Evolutionary conservation across 2,113 vertebrate species (phyloP).

Genomic region (Spheniscus mendiculus): DNA sequence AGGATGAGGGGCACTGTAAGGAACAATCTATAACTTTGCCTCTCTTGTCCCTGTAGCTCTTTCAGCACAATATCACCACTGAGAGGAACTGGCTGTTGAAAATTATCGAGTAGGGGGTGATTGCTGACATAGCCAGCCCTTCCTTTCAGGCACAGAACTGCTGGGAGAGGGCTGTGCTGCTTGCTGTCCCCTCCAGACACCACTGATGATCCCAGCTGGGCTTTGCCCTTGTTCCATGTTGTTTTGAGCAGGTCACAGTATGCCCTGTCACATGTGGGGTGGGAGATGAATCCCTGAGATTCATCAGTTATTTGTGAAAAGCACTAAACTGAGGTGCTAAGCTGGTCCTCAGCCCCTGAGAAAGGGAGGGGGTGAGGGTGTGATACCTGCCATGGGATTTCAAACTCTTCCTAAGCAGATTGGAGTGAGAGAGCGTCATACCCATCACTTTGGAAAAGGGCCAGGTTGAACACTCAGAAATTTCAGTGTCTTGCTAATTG

Average conservation of each 20-base stretch:
- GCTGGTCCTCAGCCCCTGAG: background rate
- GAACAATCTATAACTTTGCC: background rate
- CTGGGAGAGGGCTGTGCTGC: background rate
- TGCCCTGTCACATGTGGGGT: background rate
- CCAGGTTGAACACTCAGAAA: background rate
- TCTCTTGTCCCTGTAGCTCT: background rate
- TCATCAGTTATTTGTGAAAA: background rate
- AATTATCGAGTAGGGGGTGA: background rate
- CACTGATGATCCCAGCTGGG: background rate
- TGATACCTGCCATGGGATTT: background rate
- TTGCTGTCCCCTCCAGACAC: background rate
- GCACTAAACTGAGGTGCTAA: conserved; percentile 29
- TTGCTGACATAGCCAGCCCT: background rate
- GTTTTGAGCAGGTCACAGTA: background rate
- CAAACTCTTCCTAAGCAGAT: background rate
- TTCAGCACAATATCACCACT: background rate
- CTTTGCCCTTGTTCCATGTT: background rate
- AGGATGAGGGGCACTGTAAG: background rate
- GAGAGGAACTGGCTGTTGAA: background rate
- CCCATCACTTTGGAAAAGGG: conserved; percentile 9
- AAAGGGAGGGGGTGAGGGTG: background rate
- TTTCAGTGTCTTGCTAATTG: background rate
- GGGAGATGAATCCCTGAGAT: background rate
- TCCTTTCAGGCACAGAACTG: background rate
- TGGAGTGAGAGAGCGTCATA: background rate